Percentiles rank a stretch among this genome's conserved stretches.
These are phyloP conservation scores for Neodiprion virginianus DNA, from an alignment of 1,140 invertebrate species.

Conservation along the genomic window DNA sequence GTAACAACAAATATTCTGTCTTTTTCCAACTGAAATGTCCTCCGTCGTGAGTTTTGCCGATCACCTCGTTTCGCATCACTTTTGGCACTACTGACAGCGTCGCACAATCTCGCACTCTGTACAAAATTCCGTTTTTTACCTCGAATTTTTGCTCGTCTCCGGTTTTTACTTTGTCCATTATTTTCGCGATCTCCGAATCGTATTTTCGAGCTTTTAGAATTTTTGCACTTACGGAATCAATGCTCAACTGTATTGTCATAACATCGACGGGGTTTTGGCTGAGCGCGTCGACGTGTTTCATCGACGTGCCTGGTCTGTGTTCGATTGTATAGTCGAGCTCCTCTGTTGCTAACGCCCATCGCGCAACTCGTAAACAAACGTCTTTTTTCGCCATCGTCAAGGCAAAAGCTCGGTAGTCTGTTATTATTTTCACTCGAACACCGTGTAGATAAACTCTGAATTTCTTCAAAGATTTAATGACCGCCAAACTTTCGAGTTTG, in stretches of 20 bases:
- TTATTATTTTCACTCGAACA: conserved; percentile 47
- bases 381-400: conserved; percentile 40
- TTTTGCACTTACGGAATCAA: conserved; percentile 16
- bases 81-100: conserved; percentile 26
- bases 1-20: conserved; percentile 24
- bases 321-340: conserved; percentile 26
- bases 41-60: conserved; percentile 10
- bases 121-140: conserved; percentile 19
- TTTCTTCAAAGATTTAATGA: conserved; percentile 47
- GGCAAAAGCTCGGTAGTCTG: conserved; percentile 44
- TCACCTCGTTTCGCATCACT: conserved; percentile 27
- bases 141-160: conserved; percentile 12
- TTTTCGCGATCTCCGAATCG: conserved; percentile 17
- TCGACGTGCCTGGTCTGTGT: conserved; percentile 26
- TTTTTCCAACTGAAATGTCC: conserved; percentile 15
- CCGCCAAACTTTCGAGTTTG: conserved; percentile 50
- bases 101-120: conserved; percentile 9
- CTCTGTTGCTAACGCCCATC: conserved; percentile 44
- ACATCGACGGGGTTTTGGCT: conserved; percentile 35
- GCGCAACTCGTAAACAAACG: conserved; percentile 36
- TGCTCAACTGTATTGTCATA: conserved; percentile 9
- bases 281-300: conserved; percentile 29
- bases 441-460: conserved; percentile 52
- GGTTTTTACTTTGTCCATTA: neutral
- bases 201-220: conserved; percentile 17